phyloP scores from a whole-genome alignment of 2,888 invertebrate genomes.

The Steinernema scapterisci region DNA sequence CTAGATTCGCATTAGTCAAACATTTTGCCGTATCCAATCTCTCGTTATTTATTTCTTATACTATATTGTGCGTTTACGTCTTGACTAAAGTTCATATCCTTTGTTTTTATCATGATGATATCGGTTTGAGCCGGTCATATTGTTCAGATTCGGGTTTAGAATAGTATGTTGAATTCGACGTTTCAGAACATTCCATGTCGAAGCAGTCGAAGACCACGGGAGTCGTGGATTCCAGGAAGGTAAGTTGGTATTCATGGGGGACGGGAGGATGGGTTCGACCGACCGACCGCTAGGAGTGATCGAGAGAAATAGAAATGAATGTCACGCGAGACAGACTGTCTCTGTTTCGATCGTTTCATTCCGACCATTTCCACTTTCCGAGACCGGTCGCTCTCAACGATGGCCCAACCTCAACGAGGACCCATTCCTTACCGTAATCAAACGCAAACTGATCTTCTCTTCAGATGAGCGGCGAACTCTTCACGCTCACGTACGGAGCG shows the following conservation, averaged over 20 bases:
- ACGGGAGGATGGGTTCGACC: too few relatives aligned
- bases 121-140: not conserved
- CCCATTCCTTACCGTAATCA: not conserved
- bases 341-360: not conserved
- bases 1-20: not conserved
- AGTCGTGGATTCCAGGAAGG: constrained; percentile 25
- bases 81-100: not conserved
- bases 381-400: too few relatives aligned
- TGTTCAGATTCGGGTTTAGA: not conserved
- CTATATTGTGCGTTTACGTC: not conserved
- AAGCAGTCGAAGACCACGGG: constrained; percentile 3
- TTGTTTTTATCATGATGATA: not conserved
- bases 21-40: not conserved
- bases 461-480: constrained; percentile 75
- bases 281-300: too few relatives aligned
- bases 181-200: not conserved
- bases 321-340: too few relatives aligned
- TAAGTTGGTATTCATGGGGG: too few relatives aligned
- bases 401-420: too few relatives aligned
- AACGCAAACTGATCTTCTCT: not conserved
- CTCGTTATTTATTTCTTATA: not conserved
- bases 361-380: too few relatives aligned
- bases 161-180: too few relatives aligned
- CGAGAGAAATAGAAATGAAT: too few relatives aligned
- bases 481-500: constrained; percentile 96